Evolutionary conservation across 2,113 vertebrate genomes (phyloP).

Genomic region (Heptranchias perlo): DNA sequence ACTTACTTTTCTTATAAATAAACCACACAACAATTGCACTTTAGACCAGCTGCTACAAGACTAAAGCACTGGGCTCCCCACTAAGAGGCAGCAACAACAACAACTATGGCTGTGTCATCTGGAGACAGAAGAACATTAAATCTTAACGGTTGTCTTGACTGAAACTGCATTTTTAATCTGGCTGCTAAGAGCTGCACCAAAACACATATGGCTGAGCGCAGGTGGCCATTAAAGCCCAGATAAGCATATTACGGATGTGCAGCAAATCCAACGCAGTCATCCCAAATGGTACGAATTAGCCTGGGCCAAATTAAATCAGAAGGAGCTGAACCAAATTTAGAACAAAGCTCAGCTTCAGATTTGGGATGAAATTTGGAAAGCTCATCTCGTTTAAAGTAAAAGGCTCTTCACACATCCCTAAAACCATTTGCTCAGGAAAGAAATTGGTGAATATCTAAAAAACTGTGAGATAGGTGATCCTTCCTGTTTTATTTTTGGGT

Average conservation of each 20-base stretch:
- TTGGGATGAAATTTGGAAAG: background rate
- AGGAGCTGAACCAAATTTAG: background rate
- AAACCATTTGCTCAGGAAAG: background rate
- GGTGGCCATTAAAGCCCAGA: conserved; percentile 7
- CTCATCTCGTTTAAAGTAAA: background rate
- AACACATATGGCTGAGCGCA: conserved; percentile 2
- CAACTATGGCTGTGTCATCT: background rate
- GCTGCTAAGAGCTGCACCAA: background rate
- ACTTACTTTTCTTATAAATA: background rate
- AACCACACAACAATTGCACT: background rate
- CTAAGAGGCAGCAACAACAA: background rate
- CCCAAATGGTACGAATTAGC: background rate
- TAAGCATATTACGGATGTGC: background rate
- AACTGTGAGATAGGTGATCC: background rate
- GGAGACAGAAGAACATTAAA: background rate
- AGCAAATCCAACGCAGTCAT: background rate
- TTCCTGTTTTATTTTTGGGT: background rate
- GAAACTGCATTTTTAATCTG: background rate
- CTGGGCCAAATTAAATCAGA: conserved; percentile 2
- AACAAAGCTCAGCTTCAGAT: background rate
- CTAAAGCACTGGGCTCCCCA: background rate
- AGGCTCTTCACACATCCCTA: background rate
- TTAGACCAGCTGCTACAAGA: background rate
- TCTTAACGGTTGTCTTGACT: background rate
- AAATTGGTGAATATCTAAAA: background rate